phyloP scores from a whole-genome alignment of 2,113 vertebrate genomes.

The Erpornis zantholeuca region DNA sequence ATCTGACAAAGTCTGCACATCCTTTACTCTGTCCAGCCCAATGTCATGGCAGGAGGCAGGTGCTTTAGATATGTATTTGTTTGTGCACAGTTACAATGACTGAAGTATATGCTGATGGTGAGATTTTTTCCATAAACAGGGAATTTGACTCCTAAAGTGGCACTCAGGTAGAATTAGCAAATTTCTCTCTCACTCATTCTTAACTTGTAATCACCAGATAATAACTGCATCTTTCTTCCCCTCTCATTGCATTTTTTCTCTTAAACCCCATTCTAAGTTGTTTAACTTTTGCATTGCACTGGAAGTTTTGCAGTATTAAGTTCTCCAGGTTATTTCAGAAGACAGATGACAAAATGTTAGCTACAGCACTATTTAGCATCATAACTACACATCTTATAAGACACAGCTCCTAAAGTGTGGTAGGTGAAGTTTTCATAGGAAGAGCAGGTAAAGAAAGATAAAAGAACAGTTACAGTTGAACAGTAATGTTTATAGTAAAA shows the following conservation, averaged over 20 bases:
- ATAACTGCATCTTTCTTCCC: neutral
- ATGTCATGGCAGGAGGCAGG: neutral
- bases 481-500: neutral
- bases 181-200: neutral
- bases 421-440: neutral
- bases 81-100: neutral
- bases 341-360: neutral
- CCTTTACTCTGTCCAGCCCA: neutral
- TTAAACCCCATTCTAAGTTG: neutral
- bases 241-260: neutral
- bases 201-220: neutral
- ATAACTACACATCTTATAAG: neutral
- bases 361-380: neutral
- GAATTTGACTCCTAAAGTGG: neutral
- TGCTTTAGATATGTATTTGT: neutral
- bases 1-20: neutral
- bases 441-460: neutral
- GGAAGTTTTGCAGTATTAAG: neutral
- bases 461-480: neutral
- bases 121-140: neutral
- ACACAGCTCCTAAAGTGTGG: neutral
- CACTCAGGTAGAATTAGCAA: neutral
- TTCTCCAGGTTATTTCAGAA: neutral
- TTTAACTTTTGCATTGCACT: neutral
- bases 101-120: neutral